Conservation (phyloP, 1,140 invertebrate species). For the Neodiprion virginianus region DNA sequence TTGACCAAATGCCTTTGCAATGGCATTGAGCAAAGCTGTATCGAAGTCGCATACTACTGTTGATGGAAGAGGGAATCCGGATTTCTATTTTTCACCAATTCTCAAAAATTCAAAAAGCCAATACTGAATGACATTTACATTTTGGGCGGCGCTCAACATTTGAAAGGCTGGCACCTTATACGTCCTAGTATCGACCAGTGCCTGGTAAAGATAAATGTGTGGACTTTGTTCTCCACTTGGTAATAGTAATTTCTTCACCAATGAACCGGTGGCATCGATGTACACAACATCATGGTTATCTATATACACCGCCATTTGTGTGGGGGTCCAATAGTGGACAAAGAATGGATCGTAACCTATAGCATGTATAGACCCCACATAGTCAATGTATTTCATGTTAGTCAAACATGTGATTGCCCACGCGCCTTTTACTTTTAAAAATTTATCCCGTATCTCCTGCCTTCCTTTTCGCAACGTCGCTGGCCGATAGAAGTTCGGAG, state of each 20-base stretch:
- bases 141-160: slow-evolving; percentile 18
- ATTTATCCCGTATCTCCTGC: no score
- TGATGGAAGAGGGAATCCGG: background rate
- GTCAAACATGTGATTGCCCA: no score
- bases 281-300: background rate
- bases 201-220: slow-evolving; percentile 25
- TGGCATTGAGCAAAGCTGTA: background rate
- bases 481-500: no score
- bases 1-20: slow-evolving; percentile 5
- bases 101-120: slow-evolving; percentile 18
- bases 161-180: slow-evolving; percentile 14
- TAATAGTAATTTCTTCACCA: slow-evolving; percentile 12
- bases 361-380: background rate
- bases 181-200: background rate
- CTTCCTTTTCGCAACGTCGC: no score
- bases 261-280: slow-evolving; percentile 19
- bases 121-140: background rate
- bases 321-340: slow-evolving; percentile 19
- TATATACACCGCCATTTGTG: slow-evolving; percentile 19
- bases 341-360: slow-evolving; percentile 19
- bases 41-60: slow-evolving; percentile 13
- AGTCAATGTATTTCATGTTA: no score
- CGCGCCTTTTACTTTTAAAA: no score
- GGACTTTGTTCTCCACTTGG: slow-evolving; percentile 17
- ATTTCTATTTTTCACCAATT: background rate